A percentile compares a stretch with the other conserved stretches of the same genome.
phyloP scores from a whole-genome alignment of 2,888 invertebrate genomes.

The Ceriagrion tenellum region DNA sequence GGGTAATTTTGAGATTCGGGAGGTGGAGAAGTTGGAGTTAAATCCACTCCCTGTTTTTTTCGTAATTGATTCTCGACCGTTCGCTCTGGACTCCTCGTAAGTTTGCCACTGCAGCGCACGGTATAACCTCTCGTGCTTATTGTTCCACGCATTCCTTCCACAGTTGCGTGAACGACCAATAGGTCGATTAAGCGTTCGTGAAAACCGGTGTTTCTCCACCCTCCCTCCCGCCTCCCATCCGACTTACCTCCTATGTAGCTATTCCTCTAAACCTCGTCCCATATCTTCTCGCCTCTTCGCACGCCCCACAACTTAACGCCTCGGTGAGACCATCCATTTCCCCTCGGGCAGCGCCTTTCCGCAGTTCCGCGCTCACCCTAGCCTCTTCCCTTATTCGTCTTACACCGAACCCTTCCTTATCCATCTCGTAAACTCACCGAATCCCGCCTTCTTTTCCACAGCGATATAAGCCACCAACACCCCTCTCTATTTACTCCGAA shows the following conservation, averaged over 20 bases:
- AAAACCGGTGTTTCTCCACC: background rate
- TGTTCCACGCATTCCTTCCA: background rate
- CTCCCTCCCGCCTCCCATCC: too few relatives aligned
- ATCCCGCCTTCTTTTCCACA: background rate
- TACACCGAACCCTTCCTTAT: background rate
- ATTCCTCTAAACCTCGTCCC: background rate
- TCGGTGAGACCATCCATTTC: too few relatives aligned
- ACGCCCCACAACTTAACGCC: background rate
- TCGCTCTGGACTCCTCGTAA: background rate
- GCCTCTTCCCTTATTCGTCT: background rate
- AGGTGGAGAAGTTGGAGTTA: background rate
- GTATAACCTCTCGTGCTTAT: background rate
- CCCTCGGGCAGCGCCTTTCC: background rate
- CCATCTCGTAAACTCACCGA: conserved; percentile 15
- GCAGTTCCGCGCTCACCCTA: background rate
- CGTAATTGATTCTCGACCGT: background rate
- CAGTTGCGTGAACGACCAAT: background rate
- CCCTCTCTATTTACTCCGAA: background rate
- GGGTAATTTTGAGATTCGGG: background rate
- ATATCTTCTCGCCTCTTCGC: background rate
- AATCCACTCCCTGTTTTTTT: background rate
- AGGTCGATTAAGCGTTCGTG: background rate
- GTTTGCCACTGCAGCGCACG: background rate
- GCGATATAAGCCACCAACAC: background rate
- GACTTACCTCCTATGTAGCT: background rate